phyloP scores from a whole-genome alignment of 2,113 vertebrate genomes.

The Dipodomys stephensi region DNA sequence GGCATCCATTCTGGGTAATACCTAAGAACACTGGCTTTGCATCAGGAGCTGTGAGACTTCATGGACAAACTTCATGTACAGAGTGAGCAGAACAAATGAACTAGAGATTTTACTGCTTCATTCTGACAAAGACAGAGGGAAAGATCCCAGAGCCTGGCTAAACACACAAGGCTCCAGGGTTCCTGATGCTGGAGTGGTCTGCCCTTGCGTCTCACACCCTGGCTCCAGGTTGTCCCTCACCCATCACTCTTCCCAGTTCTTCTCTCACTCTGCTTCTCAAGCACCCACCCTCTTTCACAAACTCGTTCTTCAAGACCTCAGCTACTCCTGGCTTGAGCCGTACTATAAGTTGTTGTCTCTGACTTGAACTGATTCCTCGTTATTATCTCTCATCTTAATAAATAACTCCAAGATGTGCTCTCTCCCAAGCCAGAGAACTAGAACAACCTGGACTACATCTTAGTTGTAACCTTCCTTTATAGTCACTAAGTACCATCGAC shows the following conservation, averaged over 20 bases:
- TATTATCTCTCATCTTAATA: background rate
- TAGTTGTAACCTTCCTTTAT: background rate
- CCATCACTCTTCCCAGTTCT: background rate
- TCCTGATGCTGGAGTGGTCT: too few relatives aligned
- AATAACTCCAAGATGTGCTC: background rate
- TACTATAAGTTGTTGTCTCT: background rate
- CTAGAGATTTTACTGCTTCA: background rate
- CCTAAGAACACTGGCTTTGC: background rate
- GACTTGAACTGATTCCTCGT: background rate
- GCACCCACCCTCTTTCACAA: background rate
- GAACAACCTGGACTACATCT: background rate
- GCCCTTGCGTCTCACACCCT: background rate
- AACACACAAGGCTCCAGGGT: too few relatives aligned
- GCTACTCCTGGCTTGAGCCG: background rate
- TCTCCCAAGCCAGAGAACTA: background rate
- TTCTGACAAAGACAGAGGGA: background rate
- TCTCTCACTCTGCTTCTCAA: background rate
- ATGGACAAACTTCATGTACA: background rate
- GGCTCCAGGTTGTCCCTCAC: background rate
- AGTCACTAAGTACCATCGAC: background rate
- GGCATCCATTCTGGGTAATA: background rate
- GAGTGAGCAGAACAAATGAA: background rate
- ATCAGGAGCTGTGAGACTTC: background rate
- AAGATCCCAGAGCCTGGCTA: background rate
- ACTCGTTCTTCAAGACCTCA: background rate